These are phyloP conservation scores for Dipodomys merriami DNA, from an alignment of 2,113 vertebrate species.

Conservation along the genomic window DNA sequence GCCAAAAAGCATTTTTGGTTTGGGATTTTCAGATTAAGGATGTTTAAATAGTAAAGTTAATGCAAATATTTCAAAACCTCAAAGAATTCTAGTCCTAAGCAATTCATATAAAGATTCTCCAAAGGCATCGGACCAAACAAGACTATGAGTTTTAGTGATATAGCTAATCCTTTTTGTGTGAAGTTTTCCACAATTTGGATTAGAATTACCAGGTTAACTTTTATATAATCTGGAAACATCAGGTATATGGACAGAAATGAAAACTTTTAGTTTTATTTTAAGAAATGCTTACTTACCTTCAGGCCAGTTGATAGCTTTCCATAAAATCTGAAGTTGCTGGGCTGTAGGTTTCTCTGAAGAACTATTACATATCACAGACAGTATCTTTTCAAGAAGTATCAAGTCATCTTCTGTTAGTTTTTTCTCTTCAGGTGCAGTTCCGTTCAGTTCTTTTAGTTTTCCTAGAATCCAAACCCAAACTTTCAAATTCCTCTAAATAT, in stretches of 20 bases:
- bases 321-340: slow-evolving; percentile 92
- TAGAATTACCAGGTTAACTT: not conserved
- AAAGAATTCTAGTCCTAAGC: not conserved
- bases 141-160: not conserved
- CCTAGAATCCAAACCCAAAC: slow-evolving; percentile 83
- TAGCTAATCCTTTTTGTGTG: not conserved
- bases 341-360: slow-evolving; percentile 87
- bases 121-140: not conserved
- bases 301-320: slow-evolving; percentile 96
- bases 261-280: slow-evolving; percentile 32
- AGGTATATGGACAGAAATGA: slow-evolving; percentile 38
- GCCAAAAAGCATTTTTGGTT: not conserved
- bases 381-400: slow-evolving; percentile 88
- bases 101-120: slow-evolving; percentile 9
- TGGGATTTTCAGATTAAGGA: not conserved
- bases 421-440: slow-evolving; percentile 84
- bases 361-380: slow-evolving; percentile 86
- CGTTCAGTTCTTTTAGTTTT: slow-evolving; percentile 94
- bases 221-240: slow-evolving; percentile 41
- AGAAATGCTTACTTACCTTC: slow-evolving; percentile 87
- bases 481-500: slow-evolving; percentile 40
- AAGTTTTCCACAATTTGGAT: not conserved
- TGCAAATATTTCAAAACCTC: not conserved
- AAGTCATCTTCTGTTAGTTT: slow-evolving; percentile 89
- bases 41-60: not conserved